Base-by-base conservation (phyloP, 2,797 vertebrate genomes). In the Tympanoctomys barrerae region DNA sequence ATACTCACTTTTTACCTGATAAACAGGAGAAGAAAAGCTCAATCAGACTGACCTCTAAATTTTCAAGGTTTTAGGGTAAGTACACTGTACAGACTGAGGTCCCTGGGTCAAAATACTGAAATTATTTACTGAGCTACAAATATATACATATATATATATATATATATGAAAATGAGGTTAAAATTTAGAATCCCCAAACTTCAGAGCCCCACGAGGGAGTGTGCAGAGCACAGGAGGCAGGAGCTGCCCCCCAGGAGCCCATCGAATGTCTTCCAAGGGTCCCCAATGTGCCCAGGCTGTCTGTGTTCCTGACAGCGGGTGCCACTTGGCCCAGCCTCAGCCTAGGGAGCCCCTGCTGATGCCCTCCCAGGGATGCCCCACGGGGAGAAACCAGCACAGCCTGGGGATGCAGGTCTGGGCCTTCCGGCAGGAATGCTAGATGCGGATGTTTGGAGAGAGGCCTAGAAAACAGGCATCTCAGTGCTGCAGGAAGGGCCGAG, bases 381-480 rank as follows among this genome's bases (percentile, higher is more conserved):
- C 6, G 16, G 7, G 18, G 5, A 11, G 36, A 54, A 49, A 42
- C 10, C 14, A 19, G 1, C 26, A 0, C 7, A 42, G 26, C 8
- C 16, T 19, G 12, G 1, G 0, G 4, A 10, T 49, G 11, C 4
- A 52, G 39, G 36, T 33, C 61, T 28, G 22, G 57, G 54, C 46
- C 42, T 93, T 54, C 95, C 66, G 21, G 21, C 82, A 39, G 66
- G 66, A 84, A 78, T 36, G n/a, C 52, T 62, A 39, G 14, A 11
- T 49, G 11, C 18, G 59, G 21, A 11, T 36, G 9, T 49, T 75
- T 66, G 39, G 71, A 94, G 79, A 96, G 79, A 52, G 89, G 28
- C 59, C 68, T 92, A 73, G 93, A 97, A 89, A 39, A 52, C 10
- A 31, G n/a, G 11, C 49, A 79, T 59, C 66, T 54, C 78, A n/a